Base-by-base conservation (phyloP, 2,113 vertebrate species). In the Pseudopipra pipra region DNA sequence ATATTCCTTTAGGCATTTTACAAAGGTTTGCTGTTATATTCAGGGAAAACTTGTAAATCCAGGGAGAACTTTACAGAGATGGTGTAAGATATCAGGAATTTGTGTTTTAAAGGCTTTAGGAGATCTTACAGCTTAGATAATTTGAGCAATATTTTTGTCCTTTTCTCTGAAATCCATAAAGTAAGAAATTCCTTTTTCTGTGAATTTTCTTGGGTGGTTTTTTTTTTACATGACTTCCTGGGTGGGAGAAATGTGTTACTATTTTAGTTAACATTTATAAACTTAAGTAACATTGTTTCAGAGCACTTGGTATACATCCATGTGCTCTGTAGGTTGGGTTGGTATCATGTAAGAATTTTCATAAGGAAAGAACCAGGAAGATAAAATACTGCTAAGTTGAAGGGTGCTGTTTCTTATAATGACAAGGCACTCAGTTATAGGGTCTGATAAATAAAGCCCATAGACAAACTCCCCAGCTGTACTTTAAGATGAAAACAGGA, bases 401-500 rank as follows among this genome's bases (percentile, higher is more conserved):
- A 94, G 55, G 25, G 24, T 66, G 37, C 51, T 71, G 14, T 55
- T 93, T 67, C 39, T 84, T 18, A 39, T n/a, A 27, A 65, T 54
- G 88, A 56, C 56, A 85, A 92, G 14, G 71, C 44, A 52, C n/a
- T 85, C 49, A 4, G 35, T 85, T 85, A 17, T 79, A 89, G 68
- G 35, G 66, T 91, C 59, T 71, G 85, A 75, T 89, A 79, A 95
- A 66, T 86, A 82, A 89, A 93, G 43, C 43, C 62, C 6, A 4
- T 44, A 80, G 61, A 81, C 80, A 87, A 94, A 95, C 86, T 93
- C 59, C 65, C 89, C 90, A 97, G 92, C 85, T 97, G 92, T 90
- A 89, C 96, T 95, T 58, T 19, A 95, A 87, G 91, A 93, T 90
- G 84, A 97, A 97, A 97, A 97, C 97, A 97, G 97, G 96, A 96